A percentile compares a stretch with the other conserved stretches of the same genome.
Conservation (phyloP, 2,888 invertebrate species). For the Lingula anatina region DNA sequence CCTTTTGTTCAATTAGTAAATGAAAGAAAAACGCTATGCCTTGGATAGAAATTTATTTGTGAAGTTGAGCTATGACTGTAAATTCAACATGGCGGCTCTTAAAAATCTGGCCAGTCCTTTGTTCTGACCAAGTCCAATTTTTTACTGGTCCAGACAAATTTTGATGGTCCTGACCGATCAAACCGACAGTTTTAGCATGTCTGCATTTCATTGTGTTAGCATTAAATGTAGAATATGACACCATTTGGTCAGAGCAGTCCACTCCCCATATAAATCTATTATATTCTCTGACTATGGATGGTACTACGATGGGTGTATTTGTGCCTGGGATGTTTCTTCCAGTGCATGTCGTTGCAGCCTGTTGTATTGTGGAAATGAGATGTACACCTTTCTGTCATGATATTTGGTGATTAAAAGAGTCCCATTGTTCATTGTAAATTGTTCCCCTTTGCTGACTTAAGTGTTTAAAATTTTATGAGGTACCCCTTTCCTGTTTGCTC, state of each 20-base stretch:
- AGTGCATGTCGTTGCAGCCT: constrained; percentile 5
- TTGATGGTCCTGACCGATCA: constrained; percentile 6
- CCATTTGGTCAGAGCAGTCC: constrained; percentile 15
- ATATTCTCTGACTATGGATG: constrained; percentile 10
- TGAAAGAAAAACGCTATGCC: background rate
- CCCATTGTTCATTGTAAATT: constrained; percentile 1
- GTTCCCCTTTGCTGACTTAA: constrained; percentile 6
- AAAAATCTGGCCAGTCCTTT: too few species aligned
- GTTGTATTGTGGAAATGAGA: constrained; percentile 11
- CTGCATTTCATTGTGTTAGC: constrained; percentile 16
- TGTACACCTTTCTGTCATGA: constrained; percentile 11
- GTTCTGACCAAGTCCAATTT: too few species aligned
- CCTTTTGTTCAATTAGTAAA: too few species aligned
- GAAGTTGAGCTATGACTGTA: too few species aligned
- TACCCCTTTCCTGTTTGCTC: constrained; percentile 8
- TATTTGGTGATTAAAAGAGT: constrained; percentile 6
- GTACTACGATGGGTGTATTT: constrained; percentile 6
- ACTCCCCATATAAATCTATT: constrained; percentile 17
- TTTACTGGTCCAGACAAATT: too few species aligned
- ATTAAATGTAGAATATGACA: constrained; percentile 9
- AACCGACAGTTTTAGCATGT: constrained; percentile 14
- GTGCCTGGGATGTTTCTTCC: constrained; percentile 2
- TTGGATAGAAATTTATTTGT: constrained; percentile 3
- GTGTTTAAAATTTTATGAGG: constrained; percentile 9
- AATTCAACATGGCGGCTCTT: too few species aligned